These are phyloP conservation scores for Encarsia formosa DNA, from an alignment of 2,888 invertebrate species.

Conservation along the genomic window DNA sequence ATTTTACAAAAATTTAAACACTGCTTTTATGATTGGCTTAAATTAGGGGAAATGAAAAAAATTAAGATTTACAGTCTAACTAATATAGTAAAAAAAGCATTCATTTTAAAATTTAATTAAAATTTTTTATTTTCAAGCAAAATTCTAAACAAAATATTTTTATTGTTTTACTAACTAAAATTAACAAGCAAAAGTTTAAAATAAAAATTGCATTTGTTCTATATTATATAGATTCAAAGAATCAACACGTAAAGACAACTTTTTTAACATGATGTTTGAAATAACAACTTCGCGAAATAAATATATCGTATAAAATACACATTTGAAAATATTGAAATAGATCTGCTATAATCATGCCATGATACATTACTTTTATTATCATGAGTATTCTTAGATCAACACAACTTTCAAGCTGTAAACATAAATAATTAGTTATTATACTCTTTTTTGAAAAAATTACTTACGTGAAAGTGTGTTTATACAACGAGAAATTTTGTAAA, in stretches of 20 bases:
- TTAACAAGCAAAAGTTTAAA: constrained; percentile 10
- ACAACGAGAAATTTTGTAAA: too few species aligned
- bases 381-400: constrained; percentile 8
- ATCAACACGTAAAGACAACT: constrained; percentile 22
- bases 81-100: too few species aligned
- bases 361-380: constrained; percentile 15
- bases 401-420: too few species aligned
- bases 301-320: constrained; percentile 28
- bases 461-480: too few species aligned
- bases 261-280: constrained; percentile 22
- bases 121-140: constrained; percentile 4
- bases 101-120: too few species aligned
- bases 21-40: too few species aligned
- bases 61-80: too few species aligned
- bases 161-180: constrained; percentile 4
- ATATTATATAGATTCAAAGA: constrained; percentile 19
- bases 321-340: constrained; percentile 28
- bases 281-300: constrained; percentile 26
- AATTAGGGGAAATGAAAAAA: too few species aligned
- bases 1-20: too few species aligned
- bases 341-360: constrained; percentile 17
- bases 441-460: too few species aligned
- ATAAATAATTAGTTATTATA: too few species aligned
- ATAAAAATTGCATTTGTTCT: constrained; percentile 16
- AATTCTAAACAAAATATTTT: constrained; percentile 1